phyloP scores from a whole-genome alignment of 2,888 invertebrate species.

The Steinernema carpocapsae region DNA sequence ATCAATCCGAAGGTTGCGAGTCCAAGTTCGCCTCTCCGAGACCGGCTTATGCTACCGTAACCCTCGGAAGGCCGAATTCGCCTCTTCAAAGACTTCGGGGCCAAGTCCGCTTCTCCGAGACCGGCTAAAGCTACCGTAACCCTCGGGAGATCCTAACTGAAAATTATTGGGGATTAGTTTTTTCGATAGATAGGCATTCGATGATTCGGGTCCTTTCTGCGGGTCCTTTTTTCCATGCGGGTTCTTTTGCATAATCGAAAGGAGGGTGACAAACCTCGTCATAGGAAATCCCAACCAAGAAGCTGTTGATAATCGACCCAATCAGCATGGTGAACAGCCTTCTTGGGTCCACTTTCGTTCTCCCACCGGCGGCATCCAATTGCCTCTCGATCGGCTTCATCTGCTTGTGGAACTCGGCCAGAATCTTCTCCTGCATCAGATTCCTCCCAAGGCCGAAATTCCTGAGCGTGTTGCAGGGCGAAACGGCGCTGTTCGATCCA shows the following conservation, averaged over 20 bases:
- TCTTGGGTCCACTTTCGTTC: neutral
- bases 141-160: neutral
- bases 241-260: too few species aligned
- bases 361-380: neutral
- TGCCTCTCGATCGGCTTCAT: conserved; percentile 8
- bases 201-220: too few species aligned
- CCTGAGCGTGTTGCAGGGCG: conserved; percentile 24
- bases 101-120: too few species aligned
- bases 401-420: conserved; percentile 29
- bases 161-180: too few species aligned
- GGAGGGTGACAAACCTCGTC: conserved; percentile 21
- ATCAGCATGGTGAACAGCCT: conserved; percentile 7
- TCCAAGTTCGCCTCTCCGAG: too few species aligned
- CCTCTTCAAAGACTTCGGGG: too few species aligned
- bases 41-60: too few species aligned
- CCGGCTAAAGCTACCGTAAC: too few species aligned
- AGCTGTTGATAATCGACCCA: conserved; percentile 26
- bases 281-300: neutral
- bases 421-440: conserved; percentile 20
- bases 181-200: too few species aligned
- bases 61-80: too few species aligned
- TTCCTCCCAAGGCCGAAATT: conserved; percentile 24
- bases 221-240: too few species aligned
- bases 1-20: too few species aligned
- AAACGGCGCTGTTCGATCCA: conserved; percentile 21